Evolutionary conservation across 2,113 vertebrate species (phyloP), one percentile per base, ranked within the genome.

Genomic region (Chrysemys picta): DNA sequence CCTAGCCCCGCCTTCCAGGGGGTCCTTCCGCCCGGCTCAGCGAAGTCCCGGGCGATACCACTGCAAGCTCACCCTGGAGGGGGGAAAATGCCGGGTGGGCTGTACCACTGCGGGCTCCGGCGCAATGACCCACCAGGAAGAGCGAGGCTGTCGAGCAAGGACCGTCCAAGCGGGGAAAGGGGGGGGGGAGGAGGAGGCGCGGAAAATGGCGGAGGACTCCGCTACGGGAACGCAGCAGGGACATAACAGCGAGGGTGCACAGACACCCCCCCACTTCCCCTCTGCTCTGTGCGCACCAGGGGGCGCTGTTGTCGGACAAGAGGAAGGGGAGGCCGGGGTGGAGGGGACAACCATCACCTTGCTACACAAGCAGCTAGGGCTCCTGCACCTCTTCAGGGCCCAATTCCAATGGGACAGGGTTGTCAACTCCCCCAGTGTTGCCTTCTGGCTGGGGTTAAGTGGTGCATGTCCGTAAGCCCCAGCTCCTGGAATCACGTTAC

Each of bases 61-160:
- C 24, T 85, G 62, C 65, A 59, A 17, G 21, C 4, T 6, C 5
- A 19, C n/a, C 5, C 29, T 27, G 45, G 27, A 6, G 82, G 38
- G 35, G 35, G 35, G 45, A 29, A 10, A 14, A 16, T 24, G 8
- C 24, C 47, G 19, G 19, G 6, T 29, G n/a, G 69, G n/a, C 52
- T 6, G 53, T 53, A 11, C 38, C 86, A 57, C 24, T 57, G 10
- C 29, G 11, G 49, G 8, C 57, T 25, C 52, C 13, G 56, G 56
- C 4, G 56, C 56, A 57, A 24, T 57, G 56, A 25, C 24, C 27
- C 56, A 19, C 3, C 5, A 25, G 19, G 76, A 13, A 16, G 29
- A 16, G 22, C 38, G 0, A 45, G 24, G 35, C 62, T 1, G 49
- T 31, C 14, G 2, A 5, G 21, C 31, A 1, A 4, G 13, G 65